phyloP scores from a whole-genome alignment of 1,140 invertebrate genomes.

The Triops cancriformis region DNA sequence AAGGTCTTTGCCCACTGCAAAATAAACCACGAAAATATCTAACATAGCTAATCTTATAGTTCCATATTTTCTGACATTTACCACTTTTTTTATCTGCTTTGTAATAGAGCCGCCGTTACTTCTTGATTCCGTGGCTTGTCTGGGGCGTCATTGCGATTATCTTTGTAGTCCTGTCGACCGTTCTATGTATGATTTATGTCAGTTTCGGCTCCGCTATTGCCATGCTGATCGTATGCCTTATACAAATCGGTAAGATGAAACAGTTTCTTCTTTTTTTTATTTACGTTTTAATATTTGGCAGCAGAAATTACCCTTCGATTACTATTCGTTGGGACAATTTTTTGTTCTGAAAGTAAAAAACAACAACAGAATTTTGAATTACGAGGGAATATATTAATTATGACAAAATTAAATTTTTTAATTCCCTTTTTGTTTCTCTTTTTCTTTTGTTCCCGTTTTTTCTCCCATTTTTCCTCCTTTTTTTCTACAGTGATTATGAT shows the following conservation, averaged over 20 bases:
- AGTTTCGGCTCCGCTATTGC: conserved; percentile 13
- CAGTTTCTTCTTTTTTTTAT: background rate
- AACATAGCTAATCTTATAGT: background rate
- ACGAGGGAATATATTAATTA: background rate
- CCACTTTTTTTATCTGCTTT: background rate
- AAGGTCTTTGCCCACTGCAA: background rate
- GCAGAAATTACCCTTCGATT: background rate
- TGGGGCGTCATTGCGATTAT: conserved; percentile 24
- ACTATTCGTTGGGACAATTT: background rate
- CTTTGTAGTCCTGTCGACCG: conserved; percentile 5
- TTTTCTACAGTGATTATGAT: conserved; percentile 26
- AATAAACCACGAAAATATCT: too few relatives aligned
- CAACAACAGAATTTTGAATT: too few relatives aligned
- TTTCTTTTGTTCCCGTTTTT: background rate
- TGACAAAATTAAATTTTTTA: background rate
- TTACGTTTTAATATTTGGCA: background rate
- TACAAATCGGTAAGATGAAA: conserved; percentile 25
- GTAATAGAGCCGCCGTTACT: conserved; percentile 22
- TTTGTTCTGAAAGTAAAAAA: background rate
- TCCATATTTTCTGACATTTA: background rate
- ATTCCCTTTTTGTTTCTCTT: too few relatives aligned
- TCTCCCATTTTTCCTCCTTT: background rate
- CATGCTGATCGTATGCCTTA: conserved; percentile 20
- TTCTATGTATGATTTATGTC: conserved; percentile 18
- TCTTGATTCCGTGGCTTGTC: conserved; percentile 27